phyloP scores from a whole-genome alignment of 2,113 vertebrate genomes.

The Rhineura floridana region DNA sequence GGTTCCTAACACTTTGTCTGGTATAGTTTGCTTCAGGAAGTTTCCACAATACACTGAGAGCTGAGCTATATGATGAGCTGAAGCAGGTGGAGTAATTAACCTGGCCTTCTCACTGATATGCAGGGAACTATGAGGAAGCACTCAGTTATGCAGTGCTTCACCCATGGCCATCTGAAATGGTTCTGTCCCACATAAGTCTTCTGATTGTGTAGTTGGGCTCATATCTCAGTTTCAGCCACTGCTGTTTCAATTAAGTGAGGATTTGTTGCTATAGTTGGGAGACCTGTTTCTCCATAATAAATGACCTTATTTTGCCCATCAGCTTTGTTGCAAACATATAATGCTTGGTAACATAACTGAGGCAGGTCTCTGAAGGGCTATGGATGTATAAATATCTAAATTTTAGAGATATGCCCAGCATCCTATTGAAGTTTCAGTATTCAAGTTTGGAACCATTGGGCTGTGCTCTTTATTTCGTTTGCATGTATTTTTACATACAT shows the following conservation, averaged over 20 bases:
- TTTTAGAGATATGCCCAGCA: neutral
- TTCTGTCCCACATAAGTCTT: neutral
- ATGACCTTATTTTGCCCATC: neutral
- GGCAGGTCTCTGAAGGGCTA: neutral
- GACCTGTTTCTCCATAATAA: neutral
- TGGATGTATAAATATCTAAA: neutral
- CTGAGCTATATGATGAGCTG: neutral
- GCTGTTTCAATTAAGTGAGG: no score
- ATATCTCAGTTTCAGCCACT: neutral
- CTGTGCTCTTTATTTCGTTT: neutral
- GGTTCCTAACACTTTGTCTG: neutral
- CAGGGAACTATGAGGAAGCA: neutral
- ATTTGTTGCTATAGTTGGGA: neutral
- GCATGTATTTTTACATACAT: neutral
- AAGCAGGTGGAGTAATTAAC: neutral
- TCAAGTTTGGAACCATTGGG: neutral
- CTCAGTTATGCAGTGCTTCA: neutral
- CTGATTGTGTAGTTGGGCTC: neutral
- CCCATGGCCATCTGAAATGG: neutral
- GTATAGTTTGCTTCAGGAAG: neutral
- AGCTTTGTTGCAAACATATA: neutral
- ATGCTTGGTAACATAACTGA: neutral
- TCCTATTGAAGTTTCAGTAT: neutral
- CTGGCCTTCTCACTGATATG: neutral
- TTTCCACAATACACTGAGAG: neutral